These are phyloP conservation scores for Tyto alba DNA, from an alignment of 2,113 vertebrate genomes.

Conservation along the genomic window DNA sequence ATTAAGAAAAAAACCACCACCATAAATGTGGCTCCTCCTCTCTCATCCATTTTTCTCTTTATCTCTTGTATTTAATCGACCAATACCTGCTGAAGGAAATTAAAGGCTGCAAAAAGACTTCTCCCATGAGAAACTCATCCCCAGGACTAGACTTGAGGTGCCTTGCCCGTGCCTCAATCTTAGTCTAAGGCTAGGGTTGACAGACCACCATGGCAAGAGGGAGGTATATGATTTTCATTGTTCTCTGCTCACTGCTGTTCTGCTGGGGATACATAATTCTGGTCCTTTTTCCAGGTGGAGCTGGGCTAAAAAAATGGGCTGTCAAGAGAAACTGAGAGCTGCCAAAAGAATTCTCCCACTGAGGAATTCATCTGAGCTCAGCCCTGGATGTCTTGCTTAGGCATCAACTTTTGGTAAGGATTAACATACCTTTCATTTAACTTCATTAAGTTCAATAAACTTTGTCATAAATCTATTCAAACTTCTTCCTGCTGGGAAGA, in stretches of 20 bases:
- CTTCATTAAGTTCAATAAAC: too few species aligned
- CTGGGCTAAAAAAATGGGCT: background rate
- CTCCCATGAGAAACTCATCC: background rate
- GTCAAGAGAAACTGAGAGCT: background rate
- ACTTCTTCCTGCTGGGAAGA: background rate
- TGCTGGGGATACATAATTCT: background rate
- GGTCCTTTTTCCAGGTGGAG: background rate
- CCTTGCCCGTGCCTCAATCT: background rate
- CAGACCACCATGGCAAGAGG: background rate
- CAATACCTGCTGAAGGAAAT: background rate
- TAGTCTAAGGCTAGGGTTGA: background rate
- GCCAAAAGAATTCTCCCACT: background rate
- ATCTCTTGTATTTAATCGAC: background rate
- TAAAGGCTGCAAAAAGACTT: background rate
- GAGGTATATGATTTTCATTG: background rate
- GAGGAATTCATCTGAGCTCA: background rate
- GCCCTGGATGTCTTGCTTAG: background rate
- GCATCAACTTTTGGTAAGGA: background rate
- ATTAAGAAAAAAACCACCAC: background rate
- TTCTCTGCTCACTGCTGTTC: background rate
- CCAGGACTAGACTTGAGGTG: background rate
- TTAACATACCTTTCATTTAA: background rate
- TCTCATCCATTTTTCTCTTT: background rate
- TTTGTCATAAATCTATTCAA: background rate
- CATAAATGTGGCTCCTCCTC: background rate